Base-by-base conservation (phyloP, 2,888 invertebrate species). In the Drosophila borborema region DNA sequence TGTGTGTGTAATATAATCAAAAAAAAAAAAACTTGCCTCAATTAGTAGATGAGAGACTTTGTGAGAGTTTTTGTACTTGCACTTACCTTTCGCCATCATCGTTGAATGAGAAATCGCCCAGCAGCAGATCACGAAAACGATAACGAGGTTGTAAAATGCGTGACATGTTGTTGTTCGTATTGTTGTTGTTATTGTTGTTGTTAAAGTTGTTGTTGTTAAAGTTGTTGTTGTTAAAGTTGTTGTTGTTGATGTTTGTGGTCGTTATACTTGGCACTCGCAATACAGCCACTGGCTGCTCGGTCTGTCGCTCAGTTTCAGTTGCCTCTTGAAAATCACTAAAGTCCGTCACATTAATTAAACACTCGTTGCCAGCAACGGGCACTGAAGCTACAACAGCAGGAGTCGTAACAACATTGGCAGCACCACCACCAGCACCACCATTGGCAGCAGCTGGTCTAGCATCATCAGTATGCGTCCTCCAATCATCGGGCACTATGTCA, bases 81-180 rank as follows among this genome's bases (percentile, higher is more conserved):
- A 92, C 94, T 94, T 92, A 96, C 97, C 96, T 96, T 94, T 96
- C 96, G 51, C 96, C 96, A 86, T 96, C 96, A 91, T 96, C 96
- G 90, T 95, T 95, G 92, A 96, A 95, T 18, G 96, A 95, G 91
- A 95, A 96, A 93, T 97, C 97, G 53, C 96, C 96, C 86, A 96
- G 94, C 86, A 97, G 95, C 81, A 97, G 94, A 93, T 97, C 96
- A 76, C 96, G 94, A 89, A 97, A 95, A 62, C 96, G 94, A 93
- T 96, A 97, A 77, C 96, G 93, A 51, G 96, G 96, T 51, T 96
- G 91, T 82, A 92, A 90, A 86, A 92, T 92, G 86, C 86, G 92
- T 68, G 87, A 82, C 70, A 82, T 79, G 83, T 83, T 79, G 82
- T 64, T 76, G 76, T 64, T 73, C 84, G 49, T 76, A 74, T 20